Percentiles rank a stretch among this genome's conserved stretches.
phyloP scores from a whole-genome alignment of 1,140 invertebrate genomes.

The Cherax quadricarinatus region DNA sequence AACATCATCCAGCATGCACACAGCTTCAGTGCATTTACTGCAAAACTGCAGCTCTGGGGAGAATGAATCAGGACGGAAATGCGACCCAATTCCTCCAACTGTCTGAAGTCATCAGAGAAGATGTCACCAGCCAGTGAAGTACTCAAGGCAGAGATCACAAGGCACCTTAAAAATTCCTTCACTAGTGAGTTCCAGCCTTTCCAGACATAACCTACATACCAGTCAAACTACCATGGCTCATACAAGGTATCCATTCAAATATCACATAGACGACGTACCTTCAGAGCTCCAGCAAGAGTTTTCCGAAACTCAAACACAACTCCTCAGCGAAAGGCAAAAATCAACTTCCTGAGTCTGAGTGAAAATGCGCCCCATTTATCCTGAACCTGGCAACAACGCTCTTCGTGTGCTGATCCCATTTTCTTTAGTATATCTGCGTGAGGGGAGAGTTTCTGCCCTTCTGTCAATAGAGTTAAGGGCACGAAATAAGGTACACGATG shows the following conservation, averaged over 20 bases:
- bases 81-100: not conserved
- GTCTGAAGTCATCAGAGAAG: not conserved
- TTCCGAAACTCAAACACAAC: not conserved
- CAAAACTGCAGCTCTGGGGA: slow-evolving; percentile 22
- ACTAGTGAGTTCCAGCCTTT: not conserved
- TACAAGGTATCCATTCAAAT: not conserved
- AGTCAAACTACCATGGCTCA: not conserved
- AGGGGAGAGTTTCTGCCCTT: not conserved
- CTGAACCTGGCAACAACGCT: not conserved
- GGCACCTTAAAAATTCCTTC: not conserved
- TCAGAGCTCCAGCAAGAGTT: not conserved
- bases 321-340: not conserved
- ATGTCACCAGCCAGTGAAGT: not conserved
- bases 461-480: not conserved
- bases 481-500: not conserved
- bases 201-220: slow-evolving; percentile 16
- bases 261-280: not conserved
- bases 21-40: not conserved
- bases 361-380: not conserved
- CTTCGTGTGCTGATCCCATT: not conserved
- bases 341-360: not conserved
- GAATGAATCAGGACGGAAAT: not conserved
- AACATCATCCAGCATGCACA: not conserved
- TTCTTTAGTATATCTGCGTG: not conserved
- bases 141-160: not conserved